A percentile compares a stretch with the other conserved stretches of the same genome.
Conservation (phyloP, 1,140 invertebrate species). For the Drosophila murphyi region DNA sequence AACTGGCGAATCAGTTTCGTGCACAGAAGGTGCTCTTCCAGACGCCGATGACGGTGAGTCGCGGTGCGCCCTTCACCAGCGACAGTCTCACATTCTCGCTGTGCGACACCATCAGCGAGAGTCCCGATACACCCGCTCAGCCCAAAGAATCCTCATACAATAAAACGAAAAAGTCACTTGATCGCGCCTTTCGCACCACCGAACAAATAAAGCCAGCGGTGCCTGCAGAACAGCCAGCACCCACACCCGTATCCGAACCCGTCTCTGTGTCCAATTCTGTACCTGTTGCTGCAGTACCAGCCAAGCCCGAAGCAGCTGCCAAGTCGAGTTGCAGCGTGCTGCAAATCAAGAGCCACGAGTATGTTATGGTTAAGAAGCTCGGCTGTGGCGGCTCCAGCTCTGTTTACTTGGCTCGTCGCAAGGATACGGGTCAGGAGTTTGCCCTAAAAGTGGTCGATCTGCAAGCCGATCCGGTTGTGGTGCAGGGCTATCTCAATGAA, state of each 20-base stretch:
- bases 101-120: slow-evolving; percentile 77
- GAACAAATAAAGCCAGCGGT: slow-evolving; percentile 12
- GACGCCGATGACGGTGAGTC: slow-evolving; percentile 78
- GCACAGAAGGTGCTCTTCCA: slow-evolving; percentile 82
- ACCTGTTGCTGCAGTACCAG: background rate
- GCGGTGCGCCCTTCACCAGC: slow-evolving; percentile 56
- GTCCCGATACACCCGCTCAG: slow-evolving; percentile 54
- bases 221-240: slow-evolving; percentile 2
- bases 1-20: slow-evolving; percentile 72
- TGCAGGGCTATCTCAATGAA: slow-evolving; percentile 95
- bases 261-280: background rate
- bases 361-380: slow-evolving; percentile 72
- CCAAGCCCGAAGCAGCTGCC: slow-evolving; percentile 6
- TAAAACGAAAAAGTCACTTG: slow-evolving; percentile 71
- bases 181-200: slow-evolving; percentile 55
- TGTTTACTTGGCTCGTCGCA: slow-evolving; percentile 69
- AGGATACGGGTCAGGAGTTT: slow-evolving; percentile 64
- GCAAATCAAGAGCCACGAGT: slow-evolving; percentile 70
- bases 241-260: background rate
- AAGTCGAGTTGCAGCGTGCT: slow-evolving; percentile 46
- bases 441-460: slow-evolving; percentile 87
- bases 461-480: slow-evolving; percentile 88
- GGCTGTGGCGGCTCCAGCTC: slow-evolving; percentile 81
- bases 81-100: slow-evolving; percentile 74
- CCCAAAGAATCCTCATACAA: slow-evolving; percentile 7